These are phyloP conservation scores for Jaculus jaculus DNA, from an alignment of 2,113 vertebrate genomes.

Conservation along the genomic window DNA sequence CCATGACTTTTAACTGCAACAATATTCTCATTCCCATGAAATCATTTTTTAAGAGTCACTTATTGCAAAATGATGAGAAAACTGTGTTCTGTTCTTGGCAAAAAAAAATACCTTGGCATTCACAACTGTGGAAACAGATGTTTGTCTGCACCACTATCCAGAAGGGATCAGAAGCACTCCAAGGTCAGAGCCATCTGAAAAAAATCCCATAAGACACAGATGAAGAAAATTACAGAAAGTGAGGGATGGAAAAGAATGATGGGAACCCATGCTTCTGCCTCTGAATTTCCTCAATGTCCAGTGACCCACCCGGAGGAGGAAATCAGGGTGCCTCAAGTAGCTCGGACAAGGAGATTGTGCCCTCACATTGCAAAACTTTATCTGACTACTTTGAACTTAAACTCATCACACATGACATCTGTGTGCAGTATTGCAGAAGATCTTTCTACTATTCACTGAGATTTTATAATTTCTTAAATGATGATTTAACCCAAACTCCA, in stretches of 20 bases:
- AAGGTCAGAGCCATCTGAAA: constrained; percentile 58
- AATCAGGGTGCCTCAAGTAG: background rate
- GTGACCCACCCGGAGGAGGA: rapidly evolving
- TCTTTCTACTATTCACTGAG: background rate
- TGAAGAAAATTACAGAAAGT: constrained; percentile 57
- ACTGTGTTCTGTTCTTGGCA: constrained; percentile 4
- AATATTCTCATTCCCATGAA: constrained; percentile 19
- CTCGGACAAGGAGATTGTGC: background rate
- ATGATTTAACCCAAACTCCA: background rate
- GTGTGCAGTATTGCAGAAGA: background rate
- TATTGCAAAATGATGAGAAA: constrained; percentile 56
- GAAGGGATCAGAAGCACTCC: constrained; percentile 41
- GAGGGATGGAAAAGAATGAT: constrained; percentile 34
- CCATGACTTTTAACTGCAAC: background rate
- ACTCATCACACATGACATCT: background rate
- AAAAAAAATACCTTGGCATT: constrained; percentile 39
- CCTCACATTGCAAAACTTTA: background rate
- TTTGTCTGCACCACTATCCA: constrained; percentile 40
- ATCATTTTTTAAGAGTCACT: background rate
- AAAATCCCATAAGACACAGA: constrained; percentile 18
- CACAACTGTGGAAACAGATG: constrained; percentile 29
- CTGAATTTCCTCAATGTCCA: background rate
- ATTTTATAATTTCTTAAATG: background rate
- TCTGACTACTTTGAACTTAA: background rate
- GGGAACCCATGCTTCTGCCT: background rate